Base-by-base conservation (phyloP, 2,113 vertebrate species). In the Eolophus roseicapilla region DNA sequence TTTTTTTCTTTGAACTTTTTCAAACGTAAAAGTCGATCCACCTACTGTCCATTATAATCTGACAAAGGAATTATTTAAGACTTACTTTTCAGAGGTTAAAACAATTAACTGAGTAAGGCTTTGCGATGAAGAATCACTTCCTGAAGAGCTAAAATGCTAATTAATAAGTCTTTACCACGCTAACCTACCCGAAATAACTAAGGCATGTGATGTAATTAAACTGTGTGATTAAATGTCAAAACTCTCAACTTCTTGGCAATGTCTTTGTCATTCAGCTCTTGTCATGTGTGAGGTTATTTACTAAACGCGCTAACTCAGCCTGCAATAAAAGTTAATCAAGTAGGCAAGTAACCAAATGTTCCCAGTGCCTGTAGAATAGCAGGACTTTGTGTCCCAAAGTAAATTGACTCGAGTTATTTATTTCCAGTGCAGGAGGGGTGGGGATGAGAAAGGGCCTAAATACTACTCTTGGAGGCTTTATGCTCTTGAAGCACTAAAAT, bases 301-400 rank as follows among this genome's bases (percentile, higher is more conserved):
- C 9, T 60, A 44, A 81, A 39, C 10, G 13, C 0, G 0, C 35
- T 74, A 35, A 10, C 33, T 82, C 43, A 64, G 21, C 29, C 47
- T 86, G 57, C 52, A 83, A 62, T 41, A 83, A 82, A 93, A 78
- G 63, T 85, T 25, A 47, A 41, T 33, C 25, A 67, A 31, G 16
- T 7, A 44, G 43, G 8, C n/a, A 79, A 78, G 35, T 8, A 77
- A 78, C 15, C 6, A 17, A n/a, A 39, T 29, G 25, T 57, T 82
- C 74, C 29, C 27, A 31, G 25, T 55, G 44, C 25, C 52, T 65
- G 28, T 8, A 37, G 49, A 65, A n/a, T 1, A 62, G 13, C 10
- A 68, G 25, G 21, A 19, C 37, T 73, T 69, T 63, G 7, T 68
- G 28, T 53, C 33, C 41, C 12, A 13, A 25, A 65, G 13, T 35